These are phyloP conservation scores for Loxodonta africana DNA, from an alignment of 2,113 vertebrate species.

Conservation along the genomic window DNA sequence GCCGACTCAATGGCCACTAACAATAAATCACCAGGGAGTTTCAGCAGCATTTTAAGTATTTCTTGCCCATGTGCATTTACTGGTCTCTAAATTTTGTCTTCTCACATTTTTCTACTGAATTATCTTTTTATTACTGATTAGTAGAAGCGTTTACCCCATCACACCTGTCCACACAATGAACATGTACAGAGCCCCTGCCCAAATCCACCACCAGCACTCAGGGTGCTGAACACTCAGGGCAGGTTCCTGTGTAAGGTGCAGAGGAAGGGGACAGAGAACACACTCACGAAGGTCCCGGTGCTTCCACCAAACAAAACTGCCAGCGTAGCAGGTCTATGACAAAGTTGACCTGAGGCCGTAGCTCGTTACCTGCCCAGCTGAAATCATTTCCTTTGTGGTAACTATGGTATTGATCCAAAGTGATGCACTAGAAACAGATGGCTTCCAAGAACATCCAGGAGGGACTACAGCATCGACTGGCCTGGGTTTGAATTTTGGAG, in stretches of 20 bases:
- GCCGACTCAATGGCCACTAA: no score
- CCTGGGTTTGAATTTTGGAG: neutral
- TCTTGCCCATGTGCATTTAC: neutral
- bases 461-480: neutral
- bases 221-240: neutral
- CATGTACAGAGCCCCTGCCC: accelerated
- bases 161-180: accelerated
- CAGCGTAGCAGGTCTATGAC: neutral
- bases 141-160: neutral
- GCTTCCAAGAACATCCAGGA: neutral
- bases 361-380: neutral
- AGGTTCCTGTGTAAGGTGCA: neutral
- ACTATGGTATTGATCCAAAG: neutral
- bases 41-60: neutral
- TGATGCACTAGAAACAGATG: neutral
- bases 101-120: neutral
- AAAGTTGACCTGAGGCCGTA: neutral
- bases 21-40: neutral
- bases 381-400: neutral
- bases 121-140: neutral
- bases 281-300: neutral
- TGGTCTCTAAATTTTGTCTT: neutral
- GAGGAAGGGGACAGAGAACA: neutral
- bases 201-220: neutral
- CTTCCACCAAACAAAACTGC: neutral